These are phyloP conservation scores for Bostrychus sinensis DNA, from an alignment of 2,113 vertebrate species.

Conservation along the genomic window DNA sequence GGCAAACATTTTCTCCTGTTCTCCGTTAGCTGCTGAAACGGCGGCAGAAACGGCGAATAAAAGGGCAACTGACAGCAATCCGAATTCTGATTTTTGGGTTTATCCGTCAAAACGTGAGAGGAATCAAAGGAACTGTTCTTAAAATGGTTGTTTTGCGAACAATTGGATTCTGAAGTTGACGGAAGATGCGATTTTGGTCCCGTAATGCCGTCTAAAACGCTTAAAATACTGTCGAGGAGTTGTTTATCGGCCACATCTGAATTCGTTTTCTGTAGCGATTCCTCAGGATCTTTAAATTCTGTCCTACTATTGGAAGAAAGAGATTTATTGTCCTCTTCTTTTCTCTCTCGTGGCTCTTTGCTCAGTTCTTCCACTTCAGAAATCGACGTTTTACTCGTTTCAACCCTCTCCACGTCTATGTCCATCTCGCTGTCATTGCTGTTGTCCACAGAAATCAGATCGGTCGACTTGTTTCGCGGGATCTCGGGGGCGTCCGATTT, in stretches of 20 bases:
- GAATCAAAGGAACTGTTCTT: not conserved
- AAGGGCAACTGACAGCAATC: fast-evolving
- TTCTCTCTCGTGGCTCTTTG: not conserved
- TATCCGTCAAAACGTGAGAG: not conserved
- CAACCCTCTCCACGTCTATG: constrained; percentile 49
- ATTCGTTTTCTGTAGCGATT: not conserved
- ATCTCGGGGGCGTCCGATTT: constrained; percentile 31
- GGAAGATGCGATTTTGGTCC: not conserved
- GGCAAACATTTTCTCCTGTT: constrained; percentile 6
- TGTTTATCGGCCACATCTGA: constrained; percentile 15
- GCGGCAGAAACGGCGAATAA: not conserved
- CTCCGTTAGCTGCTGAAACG: not conserved
- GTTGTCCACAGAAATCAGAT: not conserved
- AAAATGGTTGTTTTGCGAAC: not conserved
- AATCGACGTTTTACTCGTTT: not conserved
- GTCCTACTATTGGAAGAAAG: not conserved
- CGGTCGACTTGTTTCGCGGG: not conserved
- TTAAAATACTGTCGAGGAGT: constrained; percentile 50
- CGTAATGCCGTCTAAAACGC: constrained; percentile 37
- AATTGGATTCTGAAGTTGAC: not conserved
- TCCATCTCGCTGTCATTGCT: constrained; percentile 11
- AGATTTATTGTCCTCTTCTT: not conserved
- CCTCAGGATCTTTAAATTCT: not conserved
- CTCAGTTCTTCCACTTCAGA: not conserved
- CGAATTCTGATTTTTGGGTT: not conserved